Evolutionary conservation across 2,113 vertebrate genomes (phyloP).

Genomic region (Muntiacus reevesi): DNA sequence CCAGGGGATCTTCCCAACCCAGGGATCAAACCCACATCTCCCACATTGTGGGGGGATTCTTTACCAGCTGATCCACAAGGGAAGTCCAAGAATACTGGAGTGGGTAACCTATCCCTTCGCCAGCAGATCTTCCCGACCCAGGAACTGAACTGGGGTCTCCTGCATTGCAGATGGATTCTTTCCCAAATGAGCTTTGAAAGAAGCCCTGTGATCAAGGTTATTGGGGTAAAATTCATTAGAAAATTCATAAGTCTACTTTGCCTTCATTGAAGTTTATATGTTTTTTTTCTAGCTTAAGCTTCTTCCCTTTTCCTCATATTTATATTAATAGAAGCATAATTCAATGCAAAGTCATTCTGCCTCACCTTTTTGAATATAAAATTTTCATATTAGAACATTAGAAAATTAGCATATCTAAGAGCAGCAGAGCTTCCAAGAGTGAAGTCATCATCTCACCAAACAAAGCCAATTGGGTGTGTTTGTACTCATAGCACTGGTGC

Average conservation of each 20-base stretch:
- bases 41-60: not conserved
- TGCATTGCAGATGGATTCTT: not conserved
- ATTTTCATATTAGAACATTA: not conserved
- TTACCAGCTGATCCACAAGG: not conserved
- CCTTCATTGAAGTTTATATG: not conserved
- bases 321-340: not conserved
- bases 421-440: not conserved
- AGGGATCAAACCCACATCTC: not conserved
- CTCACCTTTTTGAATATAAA: not conserved
- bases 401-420: not conserved
- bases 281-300: not conserved
- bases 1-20: not conserved
- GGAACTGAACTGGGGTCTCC: not conserved
- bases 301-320: not conserved
- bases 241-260: not conserved
- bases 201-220: not conserved
- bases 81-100: not conserved
- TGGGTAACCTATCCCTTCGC: not conserved
- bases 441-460: slow-evolving; percentile 24
- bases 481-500: not conserved
- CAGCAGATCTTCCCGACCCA: not conserved
- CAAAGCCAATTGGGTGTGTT: slow-evolving; percentile 26
- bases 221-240: not conserved
- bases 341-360: not conserved
- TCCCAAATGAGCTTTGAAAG: not conserved